Conservation (phyloP, 1,140 invertebrate species). For the Zeugodacus cucurbitae region DNA sequence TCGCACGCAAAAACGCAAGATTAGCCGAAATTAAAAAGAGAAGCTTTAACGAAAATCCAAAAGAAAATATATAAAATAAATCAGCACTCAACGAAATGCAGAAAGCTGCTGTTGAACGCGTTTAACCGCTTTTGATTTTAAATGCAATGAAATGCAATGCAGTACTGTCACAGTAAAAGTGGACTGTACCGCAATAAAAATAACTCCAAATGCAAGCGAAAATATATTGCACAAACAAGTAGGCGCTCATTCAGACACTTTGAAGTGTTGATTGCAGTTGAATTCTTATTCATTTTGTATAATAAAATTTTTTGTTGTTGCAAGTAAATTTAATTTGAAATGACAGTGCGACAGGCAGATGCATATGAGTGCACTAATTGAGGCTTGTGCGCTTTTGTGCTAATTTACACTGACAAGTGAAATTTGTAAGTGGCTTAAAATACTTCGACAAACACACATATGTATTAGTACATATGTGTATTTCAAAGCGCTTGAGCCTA, state of each 20-base stretch:
- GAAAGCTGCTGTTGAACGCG: neutral
- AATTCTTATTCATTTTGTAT: neutral
- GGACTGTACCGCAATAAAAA: neutral
- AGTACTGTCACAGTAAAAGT: neutral
- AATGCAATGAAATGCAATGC: neutral
- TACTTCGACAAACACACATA: neutral
- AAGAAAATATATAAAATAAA: too few species aligned
- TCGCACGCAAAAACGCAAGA: neutral
- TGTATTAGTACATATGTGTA: neutral
- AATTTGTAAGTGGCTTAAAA: neutral
- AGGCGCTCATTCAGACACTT: neutral
- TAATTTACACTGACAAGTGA: slow-evolving; percentile 1
- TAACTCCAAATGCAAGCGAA: neutral
- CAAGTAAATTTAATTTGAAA: neutral
- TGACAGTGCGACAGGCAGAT: neutral
- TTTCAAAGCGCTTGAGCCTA: neutral
- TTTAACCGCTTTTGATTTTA: slow-evolving; percentile 18
- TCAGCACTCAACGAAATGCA: neutral
- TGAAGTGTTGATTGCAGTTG: neutral
- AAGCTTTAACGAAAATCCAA: too few species aligned
- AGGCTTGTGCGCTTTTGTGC: neutral
- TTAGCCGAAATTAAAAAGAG: neutral
- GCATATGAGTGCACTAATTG: neutral
- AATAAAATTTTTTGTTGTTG: neutral
- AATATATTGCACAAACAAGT: neutral